Base-by-base conservation (phyloP, 2,888 invertebrate genomes). In the Hirtodrosophila alboralis region DNA sequence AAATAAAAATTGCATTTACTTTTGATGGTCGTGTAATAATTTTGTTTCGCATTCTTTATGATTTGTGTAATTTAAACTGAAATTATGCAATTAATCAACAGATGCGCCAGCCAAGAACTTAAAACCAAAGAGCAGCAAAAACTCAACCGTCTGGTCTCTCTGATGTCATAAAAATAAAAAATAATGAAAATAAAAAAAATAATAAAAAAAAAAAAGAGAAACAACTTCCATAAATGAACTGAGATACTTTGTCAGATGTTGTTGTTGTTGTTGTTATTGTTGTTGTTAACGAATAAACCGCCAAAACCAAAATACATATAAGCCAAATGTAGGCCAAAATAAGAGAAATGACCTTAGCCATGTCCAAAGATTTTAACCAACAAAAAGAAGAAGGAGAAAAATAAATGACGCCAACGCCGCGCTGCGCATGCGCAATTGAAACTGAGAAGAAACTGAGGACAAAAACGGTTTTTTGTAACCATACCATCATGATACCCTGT, bases 321-420 rank as follows among this genome's bases (percentile, higher is more conserved):
- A 51, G 58, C 56, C 28, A 64, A 69, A 72, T 74, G 75, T 72
- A 69, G 72, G 70, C 75, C 75, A 72, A 69, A 72, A 75, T 69
- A 74, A 72, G 75, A 72, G 70, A 72, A 72, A 72, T 72, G 71
- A 72, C 71, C 71, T 72, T 72, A 72, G 59, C 60, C 75, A 74
- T 72, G 57, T 64, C 70, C 64, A 69, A 58, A 69, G 70, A 72
- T 72, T 63, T 74, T 58, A 73, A 68, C 51, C 62, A 58, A 28
- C 10, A 26, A 10, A 31, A 47, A 48, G 26, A 31, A 33, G 30
- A 67, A 47, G 9, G 26, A 36, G 23, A 40, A 12, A n/a, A 38
- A 49, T 30, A 43, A 36, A 43, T 28, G 16, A 23, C 68, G 51
- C 51, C 61, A 65, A 67, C 65, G 67, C 38, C 36, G 31, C 36